phyloP scores from a whole-genome alignment of 1,140 invertebrate species.

The Conopomorpha cramerella region DNA sequence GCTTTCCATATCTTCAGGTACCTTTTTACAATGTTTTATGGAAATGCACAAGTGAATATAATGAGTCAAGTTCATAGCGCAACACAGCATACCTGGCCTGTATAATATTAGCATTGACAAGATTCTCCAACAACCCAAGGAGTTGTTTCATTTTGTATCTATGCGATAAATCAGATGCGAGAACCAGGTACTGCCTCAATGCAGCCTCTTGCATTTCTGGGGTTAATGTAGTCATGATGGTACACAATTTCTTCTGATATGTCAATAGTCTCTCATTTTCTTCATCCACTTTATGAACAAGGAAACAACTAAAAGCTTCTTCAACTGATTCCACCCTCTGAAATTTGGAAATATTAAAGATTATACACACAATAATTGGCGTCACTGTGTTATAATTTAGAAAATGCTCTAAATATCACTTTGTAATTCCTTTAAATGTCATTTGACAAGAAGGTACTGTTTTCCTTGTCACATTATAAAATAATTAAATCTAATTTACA shows the following conservation, averaged over 20 bases:
- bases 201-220: conserved; percentile 74
- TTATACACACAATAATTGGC: no score
- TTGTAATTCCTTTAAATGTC: no score
- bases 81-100: conserved; percentile 62
- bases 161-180: conserved; percentile 72
- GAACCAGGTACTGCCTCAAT: conserved; percentile 70
- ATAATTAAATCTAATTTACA: no score
- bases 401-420: no score
- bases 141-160: conserved; percentile 73
- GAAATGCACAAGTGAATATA: no score
- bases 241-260: conserved; percentile 68
- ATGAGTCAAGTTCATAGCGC: no score
- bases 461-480: no score
- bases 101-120: conserved; percentile 70
- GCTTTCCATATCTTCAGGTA: no score
- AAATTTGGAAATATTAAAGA: conserved; percentile 17
- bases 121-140: conserved; percentile 71
- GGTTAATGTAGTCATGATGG: conserved; percentile 52
- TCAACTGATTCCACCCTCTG: conserved; percentile 83
- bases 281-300: conserved; percentile 72
- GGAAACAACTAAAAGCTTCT: conserved; percentile 84
- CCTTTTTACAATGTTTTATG: no score
- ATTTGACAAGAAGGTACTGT: no score
- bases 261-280: conserved; percentile 68
- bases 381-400: no score